Conservation (phyloP, 2,888 invertebrate species). For the Polydrusus cervinus region DNA sequence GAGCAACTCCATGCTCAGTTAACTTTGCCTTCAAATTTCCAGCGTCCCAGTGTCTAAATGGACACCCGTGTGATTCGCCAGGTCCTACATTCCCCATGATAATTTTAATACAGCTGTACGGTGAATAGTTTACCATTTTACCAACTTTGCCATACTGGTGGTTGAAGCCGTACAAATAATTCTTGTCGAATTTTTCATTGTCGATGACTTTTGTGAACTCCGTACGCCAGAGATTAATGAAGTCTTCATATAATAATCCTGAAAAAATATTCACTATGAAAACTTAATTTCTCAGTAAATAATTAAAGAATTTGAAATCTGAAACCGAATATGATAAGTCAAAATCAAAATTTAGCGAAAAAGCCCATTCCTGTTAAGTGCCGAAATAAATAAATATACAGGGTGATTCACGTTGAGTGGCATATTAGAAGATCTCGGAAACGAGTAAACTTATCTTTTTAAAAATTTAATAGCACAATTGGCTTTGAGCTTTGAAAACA, state of each 20-base stretch:
- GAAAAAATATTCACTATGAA: constrained; percentile 17
- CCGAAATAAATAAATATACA: too few species aligned
- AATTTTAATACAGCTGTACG: constrained; percentile 93
- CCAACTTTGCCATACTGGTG: constrained; percentile 98
- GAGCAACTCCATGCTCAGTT: constrained; percentile 77
- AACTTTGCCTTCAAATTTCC: constrained; percentile 83
- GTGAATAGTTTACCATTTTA: constrained; percentile 89
- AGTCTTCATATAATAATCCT: constrained; percentile 92
- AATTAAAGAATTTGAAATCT: too few species aligned
- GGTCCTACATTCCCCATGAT: constrained; percentile 84
- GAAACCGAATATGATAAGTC: not conserved
- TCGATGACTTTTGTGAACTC: constrained; percentile 93
- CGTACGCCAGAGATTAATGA: constrained; percentile 90
- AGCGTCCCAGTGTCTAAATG: constrained; percentile 88
- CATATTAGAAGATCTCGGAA: too few species aligned
- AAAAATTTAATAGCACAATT: too few species aligned
- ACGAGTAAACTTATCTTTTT: too few species aligned
- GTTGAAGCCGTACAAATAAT: constrained; percentile 91
- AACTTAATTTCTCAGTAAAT: too few species aligned
- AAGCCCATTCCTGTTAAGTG: too few species aligned
- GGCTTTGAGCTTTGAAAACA: too few species aligned
- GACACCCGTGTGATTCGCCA: constrained; percentile 95
- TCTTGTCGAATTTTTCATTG: constrained; percentile 91
- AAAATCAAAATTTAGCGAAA: too few species aligned
- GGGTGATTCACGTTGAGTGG: too few species aligned